Evolutionary conservation across 2,888 invertebrate species (phyloP), one percentile per base, ranked within the genome.

Genomic region (Tineola bisselliella): DNA sequence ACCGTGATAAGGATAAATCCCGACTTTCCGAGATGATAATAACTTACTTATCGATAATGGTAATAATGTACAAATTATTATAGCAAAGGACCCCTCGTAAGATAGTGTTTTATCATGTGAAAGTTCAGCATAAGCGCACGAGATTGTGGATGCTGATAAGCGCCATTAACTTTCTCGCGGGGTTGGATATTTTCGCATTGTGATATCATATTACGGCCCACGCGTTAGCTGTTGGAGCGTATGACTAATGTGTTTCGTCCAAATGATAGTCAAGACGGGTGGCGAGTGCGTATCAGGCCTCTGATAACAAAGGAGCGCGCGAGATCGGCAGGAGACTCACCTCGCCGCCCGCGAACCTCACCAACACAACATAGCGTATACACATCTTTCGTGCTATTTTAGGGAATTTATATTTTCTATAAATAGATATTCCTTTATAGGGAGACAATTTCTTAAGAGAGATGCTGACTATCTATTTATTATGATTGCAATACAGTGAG

Each of bases 31-130:
- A 90, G 84, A 90, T 91, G 90, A 91, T 93, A 88, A 91, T 91
- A 89, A 90, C 92, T 88, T 92, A 92, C 89, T 90, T 93, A 77
- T 91, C 93, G 77, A 91, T 93, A 88, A 89, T 91, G 92, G 93
- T 93, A 91, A 90, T 75, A 68, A 74, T 56, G 3, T 18, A 10
- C 1, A 25, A 25, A 2, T 30, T 19, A 30, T 13, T 30, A n/a
- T 25, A 2, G 25, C 18, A 18, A 18, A 18, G 18, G 19, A 12
- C n/a, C 30, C 56, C 5, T 48, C 18, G 25, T 6, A 67, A 68
- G 70, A 76, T 75, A 74, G 71, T 72, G 78, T 84, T 82, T 84
- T 84, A 77, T 79, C 81, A 79, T 84, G 87, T 88, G 88, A 88
- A 87, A 88, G 87, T 87, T 84, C 76, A 79, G 81, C 79, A 77